These are phyloP conservation scores for Heterodera filipjevi DNA, from an alignment of 2,888 invertebrate genomes.

Conservation along the genomic window DNA sequence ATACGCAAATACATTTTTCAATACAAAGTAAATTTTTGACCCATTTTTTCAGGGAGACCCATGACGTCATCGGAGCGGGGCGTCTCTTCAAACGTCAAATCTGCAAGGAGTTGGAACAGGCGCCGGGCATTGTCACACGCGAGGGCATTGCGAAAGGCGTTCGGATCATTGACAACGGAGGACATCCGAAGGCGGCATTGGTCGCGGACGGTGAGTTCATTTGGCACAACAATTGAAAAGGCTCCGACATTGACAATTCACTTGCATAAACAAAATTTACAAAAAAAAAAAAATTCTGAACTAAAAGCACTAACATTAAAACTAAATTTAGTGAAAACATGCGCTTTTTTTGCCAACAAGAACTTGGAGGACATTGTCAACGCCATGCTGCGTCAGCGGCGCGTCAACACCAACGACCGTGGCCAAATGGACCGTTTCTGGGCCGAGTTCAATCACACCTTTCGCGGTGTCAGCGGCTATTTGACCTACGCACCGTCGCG, in stretches of 20 bases:
- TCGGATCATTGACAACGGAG: constrained; percentile 37
- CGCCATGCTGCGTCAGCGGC: constrained; percentile 17
- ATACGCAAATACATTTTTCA: too few species aligned
- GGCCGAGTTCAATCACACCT: constrained; percentile 10
- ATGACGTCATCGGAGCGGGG: constrained; percentile 27
- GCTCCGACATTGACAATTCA: too few species aligned
- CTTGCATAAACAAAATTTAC: neutral
- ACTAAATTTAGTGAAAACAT: constrained; percentile 33
- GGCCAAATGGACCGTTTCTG: constrained; percentile 17
- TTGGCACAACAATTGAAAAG: too few species aligned
- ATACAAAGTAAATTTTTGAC: too few species aligned
- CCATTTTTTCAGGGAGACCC: constrained; percentile 27
- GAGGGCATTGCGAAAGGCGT: constrained; percentile 40
- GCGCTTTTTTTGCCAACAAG: constrained; percentile 24
- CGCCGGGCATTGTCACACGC: constrained; percentile 33
- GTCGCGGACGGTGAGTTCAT: constrained; percentile 39
- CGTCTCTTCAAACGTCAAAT: constrained; percentile 7
- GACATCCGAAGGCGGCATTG: constrained; percentile 30
- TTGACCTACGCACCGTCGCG: constrained; percentile 34
- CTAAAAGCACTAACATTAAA: too few species aligned
- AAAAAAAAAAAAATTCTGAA: neutral
- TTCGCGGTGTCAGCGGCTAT: constrained; percentile 38
- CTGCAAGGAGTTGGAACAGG: constrained; percentile 11
- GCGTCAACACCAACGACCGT: neutral
- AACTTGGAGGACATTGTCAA: constrained; percentile 20